Base-by-base conservation (phyloP, 2,888 invertebrate genomes). In the Xestoiulus laeticollis region DNA sequence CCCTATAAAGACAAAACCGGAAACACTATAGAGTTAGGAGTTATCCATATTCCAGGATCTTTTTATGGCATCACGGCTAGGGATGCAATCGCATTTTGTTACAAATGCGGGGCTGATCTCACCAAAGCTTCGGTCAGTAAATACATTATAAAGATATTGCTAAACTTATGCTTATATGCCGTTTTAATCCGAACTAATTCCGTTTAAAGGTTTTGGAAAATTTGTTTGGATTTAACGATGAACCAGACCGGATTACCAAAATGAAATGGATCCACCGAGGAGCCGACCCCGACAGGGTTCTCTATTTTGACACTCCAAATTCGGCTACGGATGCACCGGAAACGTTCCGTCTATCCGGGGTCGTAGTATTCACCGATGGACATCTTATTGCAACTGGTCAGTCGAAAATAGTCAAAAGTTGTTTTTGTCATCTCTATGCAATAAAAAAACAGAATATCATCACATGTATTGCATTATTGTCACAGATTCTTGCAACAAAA, bases 1-100 rank as follows among this genome's bases (percentile, higher is more conserved):
- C 92, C 92, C 85, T 93, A 93, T 22, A 94, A 94, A 90, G 94
- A 94, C 90, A 93, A 93, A 90, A 93, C 92, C n/a, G 92, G 93
- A 32, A 92, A 93, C 90, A 92, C 92, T 1, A 92, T 94, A 16
- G 94, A 94, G 90, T 91, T 93, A 19, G 91, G 93, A 26, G 92
- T 92, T 1, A 91, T 91, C 43, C 93, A 93, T 22, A 92, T 93
- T 33, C 93, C 93, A 1, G 93, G 93, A 14, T 92, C 94, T 0
- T 93, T 93, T 89, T 92, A 94, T 88, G 93, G 93, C 0, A 92
- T 93, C 86, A 92, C 93, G 78, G 93, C 92, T 14, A 91, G 92
- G 87, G 90, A 91, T 82, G 88, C 89, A 3, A 90, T 90, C 59
- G 89, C 90, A 4, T 90, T 90, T 32, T 89, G 90, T 5, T 89